Evolutionary conservation across 2,113 vertebrate genomes (phyloP).

Genomic region (Xiphophorus couchianus): DNA sequence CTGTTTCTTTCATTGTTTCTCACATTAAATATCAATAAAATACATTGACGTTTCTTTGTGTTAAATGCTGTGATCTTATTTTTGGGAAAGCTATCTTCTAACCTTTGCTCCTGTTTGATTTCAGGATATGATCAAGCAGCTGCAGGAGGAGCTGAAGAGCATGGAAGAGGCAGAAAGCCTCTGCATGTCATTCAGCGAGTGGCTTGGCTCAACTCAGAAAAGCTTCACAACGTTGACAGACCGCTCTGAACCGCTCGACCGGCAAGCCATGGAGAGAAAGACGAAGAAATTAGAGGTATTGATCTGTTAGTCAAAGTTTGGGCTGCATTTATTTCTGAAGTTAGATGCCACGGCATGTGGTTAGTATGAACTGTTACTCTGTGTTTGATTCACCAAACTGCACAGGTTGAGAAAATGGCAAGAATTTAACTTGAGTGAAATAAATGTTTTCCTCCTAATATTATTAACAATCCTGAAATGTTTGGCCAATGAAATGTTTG

Average conservation of each 20-base stretch:
- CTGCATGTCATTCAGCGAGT: constrained; percentile 86
- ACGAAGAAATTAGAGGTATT: constrained; percentile 91
- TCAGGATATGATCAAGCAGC: constrained; percentile 91
- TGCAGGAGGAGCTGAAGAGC: constrained; percentile 90
- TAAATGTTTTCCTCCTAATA: constrained; percentile 30
- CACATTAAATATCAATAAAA: not conserved
- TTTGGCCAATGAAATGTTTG: constrained; percentile 38
- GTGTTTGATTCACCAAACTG: not conserved
- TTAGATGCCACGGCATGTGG: constrained; percentile 3
- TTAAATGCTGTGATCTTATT: not conserved
- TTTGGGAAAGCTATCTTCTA: constrained; percentile 8
- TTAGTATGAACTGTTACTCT: not conserved
- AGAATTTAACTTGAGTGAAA: constrained; percentile 39
- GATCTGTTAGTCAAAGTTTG: not conserved
- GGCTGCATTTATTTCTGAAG: not conserved
- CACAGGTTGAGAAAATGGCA: constrained; percentile 45
- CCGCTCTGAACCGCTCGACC: constrained; percentile 83
- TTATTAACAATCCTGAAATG: constrained; percentile 26
- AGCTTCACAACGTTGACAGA: constrained; percentile 83
- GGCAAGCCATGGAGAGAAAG: constrained; percentile 86
- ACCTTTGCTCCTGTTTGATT: constrained; percentile 5
- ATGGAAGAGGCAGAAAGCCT: constrained; percentile 88
- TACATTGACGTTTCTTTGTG: not conserved
- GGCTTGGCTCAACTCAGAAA: constrained; percentile 85
- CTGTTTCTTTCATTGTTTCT: not conserved